phyloP scores from a whole-genome alignment of 1,140 invertebrate genomes.

The Nasonia giraulti region DNA sequence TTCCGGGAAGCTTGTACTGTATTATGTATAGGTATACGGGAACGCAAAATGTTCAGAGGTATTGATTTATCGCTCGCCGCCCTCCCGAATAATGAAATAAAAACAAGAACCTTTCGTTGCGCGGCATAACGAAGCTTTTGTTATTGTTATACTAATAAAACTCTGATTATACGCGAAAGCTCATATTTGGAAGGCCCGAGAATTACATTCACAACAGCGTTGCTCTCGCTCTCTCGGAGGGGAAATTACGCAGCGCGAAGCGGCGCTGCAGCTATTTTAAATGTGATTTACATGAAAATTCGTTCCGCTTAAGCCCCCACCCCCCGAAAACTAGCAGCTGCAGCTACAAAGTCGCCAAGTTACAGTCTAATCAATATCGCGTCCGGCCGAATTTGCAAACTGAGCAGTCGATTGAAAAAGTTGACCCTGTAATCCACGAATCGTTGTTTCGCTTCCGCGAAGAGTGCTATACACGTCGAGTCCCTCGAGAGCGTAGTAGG shows the following conservation, averaged over 20 bases:
- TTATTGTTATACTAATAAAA: too few relatives aligned
- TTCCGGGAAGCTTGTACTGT: too few relatives aligned
- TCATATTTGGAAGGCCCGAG: too few relatives aligned
- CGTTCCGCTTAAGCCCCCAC: neutral
- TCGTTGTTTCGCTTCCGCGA: neutral
- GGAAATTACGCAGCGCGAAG: neutral
- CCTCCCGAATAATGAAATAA: too few relatives aligned
- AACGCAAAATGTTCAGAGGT: too few relatives aligned
- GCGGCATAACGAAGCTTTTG: too few relatives aligned
- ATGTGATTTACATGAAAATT: conserved; percentile 32
- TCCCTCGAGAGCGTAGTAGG: neutral
- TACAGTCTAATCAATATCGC: neutral
- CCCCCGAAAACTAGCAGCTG: neutral
- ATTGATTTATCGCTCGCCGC: too few relatives aligned
- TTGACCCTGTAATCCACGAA: conserved; percentile 10
- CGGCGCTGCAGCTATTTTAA: neutral
- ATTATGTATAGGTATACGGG: too few relatives aligned
- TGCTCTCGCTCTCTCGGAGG: neutral
- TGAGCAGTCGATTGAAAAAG: neutral
- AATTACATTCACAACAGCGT: too few relatives aligned
- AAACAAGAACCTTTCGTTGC: too few relatives aligned
- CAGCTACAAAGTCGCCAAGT: neutral
- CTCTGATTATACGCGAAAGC: too few relatives aligned
- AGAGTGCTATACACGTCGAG: neutral
- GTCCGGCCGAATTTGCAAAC: neutral